Evolutionary conservation across 1,140 invertebrate species (phyloP), one percentile per base, ranked within the genome.

Genomic region (Delia radicum): DNA sequence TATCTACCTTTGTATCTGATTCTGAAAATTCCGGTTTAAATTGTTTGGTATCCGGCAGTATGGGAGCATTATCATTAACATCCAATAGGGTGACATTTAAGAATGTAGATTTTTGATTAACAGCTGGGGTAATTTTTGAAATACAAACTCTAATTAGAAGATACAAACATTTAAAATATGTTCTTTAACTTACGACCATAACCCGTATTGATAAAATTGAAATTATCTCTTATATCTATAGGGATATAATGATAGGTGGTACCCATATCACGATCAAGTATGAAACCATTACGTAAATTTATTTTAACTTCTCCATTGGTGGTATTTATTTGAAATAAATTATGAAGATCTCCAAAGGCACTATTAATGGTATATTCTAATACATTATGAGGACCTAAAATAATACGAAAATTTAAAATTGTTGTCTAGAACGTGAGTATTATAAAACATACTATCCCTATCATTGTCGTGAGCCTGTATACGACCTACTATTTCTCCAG

Each of bases 51-150:
- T 79, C 62, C 0, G 87, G 88, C 74, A 89, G 77, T 65, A 86
- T 81, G 0, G 89, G 89, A 4, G 87, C 86, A 76, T 89, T 88
- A 79, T 90, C 88, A 79, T 90, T 90, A 3, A 89, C 87, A 77
- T 90, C 89, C 62, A 87, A 76, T 31, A 90, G 79, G 3, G 87
- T 80, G 1, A 74, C 18, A 63, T 74, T 74, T n/a, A 74, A 12
- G 24, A 74, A 74, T 0, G 90, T 85, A 3, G 82, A 81, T 6
- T n/a, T 67, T 46, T 67, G 74, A 29, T 75, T 75, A 15, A 75
- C 61, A 21, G 74, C 63, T 75, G 28, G 5, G 33, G 62, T n/a
- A n/a, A n/a, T n/a, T n/a, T n/a, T n/a, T 31, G 46, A 28, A 28
- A 15, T 15, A 48, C 13, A 46, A 72, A 46, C n/a, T n/a, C n/a